Conservation (phyloP, 2,113 vertebrate genomes). For the Antechinus flavipes region DNA sequence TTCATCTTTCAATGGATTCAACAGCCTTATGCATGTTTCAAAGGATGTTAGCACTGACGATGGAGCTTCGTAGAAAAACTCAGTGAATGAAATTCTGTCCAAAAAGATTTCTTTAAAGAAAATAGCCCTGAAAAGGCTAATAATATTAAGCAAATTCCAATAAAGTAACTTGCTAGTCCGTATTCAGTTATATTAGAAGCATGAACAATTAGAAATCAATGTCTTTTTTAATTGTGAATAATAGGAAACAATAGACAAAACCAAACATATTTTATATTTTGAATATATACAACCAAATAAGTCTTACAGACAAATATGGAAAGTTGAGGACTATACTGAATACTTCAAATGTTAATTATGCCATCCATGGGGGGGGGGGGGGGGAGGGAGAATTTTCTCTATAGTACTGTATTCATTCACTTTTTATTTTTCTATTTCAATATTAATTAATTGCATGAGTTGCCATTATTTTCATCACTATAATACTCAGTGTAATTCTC, state of each 20-base stretch:
- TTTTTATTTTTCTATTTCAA: background rate
- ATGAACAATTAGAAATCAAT: background rate
- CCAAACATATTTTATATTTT: background rate
- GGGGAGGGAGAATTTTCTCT: background rate
- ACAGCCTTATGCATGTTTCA: background rate
- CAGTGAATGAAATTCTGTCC: conserved; percentile 2
- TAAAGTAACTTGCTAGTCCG: background rate
- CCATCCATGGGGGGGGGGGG: background rate
- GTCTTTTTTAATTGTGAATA: background rate
- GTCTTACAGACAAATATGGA: background rate
- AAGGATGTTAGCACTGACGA: conserved; percentile 11
- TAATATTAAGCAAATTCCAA: background rate
- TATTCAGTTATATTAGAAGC: conserved; percentile 22
- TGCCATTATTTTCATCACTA: background rate
- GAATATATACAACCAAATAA: background rate
- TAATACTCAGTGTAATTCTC: too few species aligned
- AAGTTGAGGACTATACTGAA: background rate
- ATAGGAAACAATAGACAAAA: background rate
- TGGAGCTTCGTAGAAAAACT: conserved; percentile 25
- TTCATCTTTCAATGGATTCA: conserved; percentile 30
- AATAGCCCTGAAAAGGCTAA: background rate
- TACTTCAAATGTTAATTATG: background rate
- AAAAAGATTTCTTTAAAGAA: conserved; percentile 8
- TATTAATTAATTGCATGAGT: background rate
- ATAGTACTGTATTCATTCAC: background rate